phyloP scores from a whole-genome alignment of 2,888 invertebrate genomes.

The Pheosia tremula region DNA sequence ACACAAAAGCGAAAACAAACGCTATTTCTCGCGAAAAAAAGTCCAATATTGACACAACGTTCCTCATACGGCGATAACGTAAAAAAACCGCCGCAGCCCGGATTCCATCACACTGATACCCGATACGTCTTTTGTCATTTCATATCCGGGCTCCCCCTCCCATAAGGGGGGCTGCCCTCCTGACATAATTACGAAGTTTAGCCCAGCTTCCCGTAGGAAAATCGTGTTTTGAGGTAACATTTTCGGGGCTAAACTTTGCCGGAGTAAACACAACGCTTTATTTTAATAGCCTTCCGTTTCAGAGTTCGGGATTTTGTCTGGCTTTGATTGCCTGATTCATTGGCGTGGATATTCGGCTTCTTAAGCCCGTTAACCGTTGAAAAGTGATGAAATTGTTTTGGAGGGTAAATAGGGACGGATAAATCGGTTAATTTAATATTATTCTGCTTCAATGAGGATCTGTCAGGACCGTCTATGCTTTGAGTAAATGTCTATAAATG shows the following conservation, averaged over 20 bases:
- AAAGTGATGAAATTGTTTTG: not conserved
- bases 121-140: constrained; percentile 69
- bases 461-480: not conserved
- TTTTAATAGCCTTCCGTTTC: constrained; percentile 28
- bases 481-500: not conserved
- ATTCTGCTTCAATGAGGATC: not conserved
- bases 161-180: constrained; percentile 20
- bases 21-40: constrained; percentile 27
- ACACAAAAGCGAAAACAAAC: constrained; percentile 17
- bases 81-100: constrained; percentile 29
- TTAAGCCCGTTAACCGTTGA: not conserved
- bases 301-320: constrained; percentile 13
- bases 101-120: constrained; percentile 48
- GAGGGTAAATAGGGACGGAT: not conserved
- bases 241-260: constrained; percentile 10
- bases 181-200: constrained; percentile 66
- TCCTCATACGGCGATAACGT: constrained; percentile 21
- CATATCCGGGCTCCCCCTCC: constrained; percentile 51
- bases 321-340: constrained; percentile 9
- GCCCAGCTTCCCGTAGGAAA: constrained; percentile 22
- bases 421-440: not conserved
- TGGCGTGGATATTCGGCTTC: constrained; percentile 5
- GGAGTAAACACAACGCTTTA: constrained; percentile 29
- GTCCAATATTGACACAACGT: constrained; percentile 37
- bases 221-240: constrained; percentile 7